phyloP scores from a whole-genome alignment of 2,113 vertebrate species.

The Marcusenius ussheri region DNA sequence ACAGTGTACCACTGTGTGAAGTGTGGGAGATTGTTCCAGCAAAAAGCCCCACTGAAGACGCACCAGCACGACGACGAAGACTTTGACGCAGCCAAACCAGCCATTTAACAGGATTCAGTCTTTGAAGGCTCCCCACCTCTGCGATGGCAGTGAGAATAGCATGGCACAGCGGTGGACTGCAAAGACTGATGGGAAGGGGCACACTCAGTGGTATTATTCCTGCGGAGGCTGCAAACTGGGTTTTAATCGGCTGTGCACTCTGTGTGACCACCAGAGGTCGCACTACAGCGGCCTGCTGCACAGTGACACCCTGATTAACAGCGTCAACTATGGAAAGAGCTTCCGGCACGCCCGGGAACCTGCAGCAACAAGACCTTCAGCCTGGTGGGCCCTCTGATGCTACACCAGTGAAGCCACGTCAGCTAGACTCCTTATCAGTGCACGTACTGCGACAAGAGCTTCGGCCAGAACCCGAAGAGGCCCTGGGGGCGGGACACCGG shows the following conservation, averaged over 20 bases:
- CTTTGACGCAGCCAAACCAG: conserved; percentile 42
- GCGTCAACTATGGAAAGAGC: conserved; percentile 13
- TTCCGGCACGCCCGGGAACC: conserved; percentile 2
- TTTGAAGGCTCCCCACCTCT: not conserved
- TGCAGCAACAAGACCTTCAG: conserved; percentile 8
- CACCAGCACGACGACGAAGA: conserved; percentile 42
- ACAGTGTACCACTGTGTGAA: conserved; percentile 12
- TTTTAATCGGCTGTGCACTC: not conserved
- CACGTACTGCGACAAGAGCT: not conserved
- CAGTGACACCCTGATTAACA: not conserved
- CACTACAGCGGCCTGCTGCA: not conserved
- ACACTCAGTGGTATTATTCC: not conserved
- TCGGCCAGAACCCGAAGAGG: conserved; percentile 14
- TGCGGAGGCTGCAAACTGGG: not conserved
- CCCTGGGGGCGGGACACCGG: conserved; percentile 17
- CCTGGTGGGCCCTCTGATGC: not conserved
- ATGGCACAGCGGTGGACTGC: not conserved
- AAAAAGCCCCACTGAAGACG: not conserved
- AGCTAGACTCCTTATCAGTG: conserved; percentile 8
- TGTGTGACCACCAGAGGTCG: not conserved
- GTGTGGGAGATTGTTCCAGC: not conserved
- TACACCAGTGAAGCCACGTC: not conserved
- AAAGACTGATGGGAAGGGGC: not conserved
- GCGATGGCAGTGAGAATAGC: not conserved
- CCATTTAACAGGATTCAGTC: not conserved